Conservation (phyloP, 2,797 vertebrate species). For the Spinus olivaceus region DNA sequence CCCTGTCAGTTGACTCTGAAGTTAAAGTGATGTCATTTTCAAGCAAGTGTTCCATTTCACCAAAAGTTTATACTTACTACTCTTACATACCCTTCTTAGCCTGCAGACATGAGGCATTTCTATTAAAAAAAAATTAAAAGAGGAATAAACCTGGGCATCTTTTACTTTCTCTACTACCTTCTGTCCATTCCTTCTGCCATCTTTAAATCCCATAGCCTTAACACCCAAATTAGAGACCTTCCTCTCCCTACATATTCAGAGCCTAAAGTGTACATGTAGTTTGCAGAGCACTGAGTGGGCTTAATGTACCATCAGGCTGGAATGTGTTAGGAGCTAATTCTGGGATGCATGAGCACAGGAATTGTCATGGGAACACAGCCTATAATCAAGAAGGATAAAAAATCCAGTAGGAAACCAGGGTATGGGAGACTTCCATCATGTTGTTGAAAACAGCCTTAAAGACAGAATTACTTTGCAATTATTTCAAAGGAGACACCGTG, state of each 20-base stretch:
- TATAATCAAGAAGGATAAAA: slow-evolving; percentile 58
- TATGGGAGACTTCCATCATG: neutral
- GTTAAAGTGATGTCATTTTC: neutral
- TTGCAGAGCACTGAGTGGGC: slow-evolving; percentile 53
- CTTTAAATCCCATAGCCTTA: neutral
- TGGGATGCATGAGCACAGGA: slow-evolving; percentile 46
- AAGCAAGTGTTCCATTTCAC: neutral
- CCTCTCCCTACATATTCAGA: neutral
- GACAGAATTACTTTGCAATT: neutral
- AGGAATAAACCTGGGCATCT: neutral
- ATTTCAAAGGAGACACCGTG: neutral
- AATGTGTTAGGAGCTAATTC: slow-evolving; percentile 62
- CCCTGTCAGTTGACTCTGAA: neutral
- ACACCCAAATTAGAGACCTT: slow-evolving; percentile 10
- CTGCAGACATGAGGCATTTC: neutral
- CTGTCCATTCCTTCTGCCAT: neutral
- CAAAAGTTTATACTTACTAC: neutral
- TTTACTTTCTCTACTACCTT: neutral
- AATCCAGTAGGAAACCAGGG: slow-evolving; percentile 17
- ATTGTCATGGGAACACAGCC: slow-evolving; percentile 60
- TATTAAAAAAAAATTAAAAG: neutral
- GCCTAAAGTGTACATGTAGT: neutral
- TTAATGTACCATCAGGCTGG: slow-evolving; percentile 57
- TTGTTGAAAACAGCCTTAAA: neutral
- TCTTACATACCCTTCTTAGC: neutral